Conservation (phyloP, 2,797 vertebrate species). For the Euthynnus affinis region DNA sequence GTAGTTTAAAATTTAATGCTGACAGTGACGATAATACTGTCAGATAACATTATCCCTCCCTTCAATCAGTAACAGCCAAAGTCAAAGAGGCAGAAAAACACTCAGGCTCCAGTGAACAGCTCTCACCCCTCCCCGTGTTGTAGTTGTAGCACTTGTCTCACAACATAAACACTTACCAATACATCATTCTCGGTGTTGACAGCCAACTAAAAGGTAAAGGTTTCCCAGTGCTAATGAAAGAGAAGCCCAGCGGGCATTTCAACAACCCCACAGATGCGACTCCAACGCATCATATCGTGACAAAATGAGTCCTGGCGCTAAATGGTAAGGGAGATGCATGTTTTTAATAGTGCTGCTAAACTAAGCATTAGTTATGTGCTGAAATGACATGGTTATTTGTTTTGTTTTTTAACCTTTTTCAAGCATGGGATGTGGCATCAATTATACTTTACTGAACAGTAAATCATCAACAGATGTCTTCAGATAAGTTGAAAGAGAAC, state of each 20-base stretch:
- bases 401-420: background rate
- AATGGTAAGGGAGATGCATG: background rate
- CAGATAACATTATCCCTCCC: background rate
- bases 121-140: background rate
- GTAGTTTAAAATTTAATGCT: background rate
- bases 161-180: constrained; percentile 39
- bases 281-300: constrained; percentile 3
- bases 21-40: background rate
- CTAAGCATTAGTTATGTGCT: constrained; percentile 1
- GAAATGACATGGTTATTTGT: background rate
- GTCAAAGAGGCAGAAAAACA: constrained; percentile 31
- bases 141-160: constrained; percentile 21
- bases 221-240: background rate
- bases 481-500: background rate
- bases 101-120: constrained; percentile 14
- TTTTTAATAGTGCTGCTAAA: background rate
- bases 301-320: background rate
- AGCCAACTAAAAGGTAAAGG: constrained; percentile 14
- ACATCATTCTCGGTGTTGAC: constrained; percentile 21
- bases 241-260: constrained; percentile 14
- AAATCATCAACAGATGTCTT: background rate
- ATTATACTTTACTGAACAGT: background rate
- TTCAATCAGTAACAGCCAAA: background rate
- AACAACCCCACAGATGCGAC: constrained; percentile 7
- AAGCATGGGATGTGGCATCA: background rate